Evolutionary conservation across 2,888 invertebrate genomes (phyloP).

Genomic region (Campoplex nolae): DNA sequence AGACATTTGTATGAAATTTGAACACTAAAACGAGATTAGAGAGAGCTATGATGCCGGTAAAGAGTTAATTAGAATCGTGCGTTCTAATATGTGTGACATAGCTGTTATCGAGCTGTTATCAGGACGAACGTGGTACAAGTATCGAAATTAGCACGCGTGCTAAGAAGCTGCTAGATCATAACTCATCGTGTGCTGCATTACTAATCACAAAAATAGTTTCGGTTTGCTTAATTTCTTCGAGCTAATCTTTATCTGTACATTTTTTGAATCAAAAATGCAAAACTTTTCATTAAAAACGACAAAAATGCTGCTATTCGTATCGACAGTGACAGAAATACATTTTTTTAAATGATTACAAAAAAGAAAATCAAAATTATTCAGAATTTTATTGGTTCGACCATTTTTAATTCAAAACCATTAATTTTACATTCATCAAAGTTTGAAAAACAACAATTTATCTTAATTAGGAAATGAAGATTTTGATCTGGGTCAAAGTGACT

Average conservation of each 20-base stretch:
- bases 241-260: not conserved
- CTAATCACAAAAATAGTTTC: not conserved
- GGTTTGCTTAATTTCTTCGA: not conserved
- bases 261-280: not conserved
- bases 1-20: not conserved
- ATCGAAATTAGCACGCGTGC: not conserved
- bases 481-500: not conserved
- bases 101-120: slow-evolving; percentile 11
- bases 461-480: not conserved
- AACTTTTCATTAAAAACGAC: no score
- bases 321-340: not conserved
- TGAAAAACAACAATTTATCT: no score
- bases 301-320: not conserved
- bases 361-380: no score
- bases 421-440: no score
- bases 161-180: not conserved
- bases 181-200: not conserved
- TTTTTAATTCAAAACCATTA: no score
- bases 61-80: slow-evolving; percentile 1
- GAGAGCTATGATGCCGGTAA: not conserved
- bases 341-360: no score
- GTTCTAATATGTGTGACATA: not conserved
- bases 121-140: not conserved
- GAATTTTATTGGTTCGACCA: no score
- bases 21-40: not conserved